A percentile compares a stretch with the other conserved stretches of the same genome.
These are phyloP conservation scores for Patella ulyssiponensis DNA, from an alignment of 2,888 invertebrate genomes.

Conservation along the genomic window DNA sequence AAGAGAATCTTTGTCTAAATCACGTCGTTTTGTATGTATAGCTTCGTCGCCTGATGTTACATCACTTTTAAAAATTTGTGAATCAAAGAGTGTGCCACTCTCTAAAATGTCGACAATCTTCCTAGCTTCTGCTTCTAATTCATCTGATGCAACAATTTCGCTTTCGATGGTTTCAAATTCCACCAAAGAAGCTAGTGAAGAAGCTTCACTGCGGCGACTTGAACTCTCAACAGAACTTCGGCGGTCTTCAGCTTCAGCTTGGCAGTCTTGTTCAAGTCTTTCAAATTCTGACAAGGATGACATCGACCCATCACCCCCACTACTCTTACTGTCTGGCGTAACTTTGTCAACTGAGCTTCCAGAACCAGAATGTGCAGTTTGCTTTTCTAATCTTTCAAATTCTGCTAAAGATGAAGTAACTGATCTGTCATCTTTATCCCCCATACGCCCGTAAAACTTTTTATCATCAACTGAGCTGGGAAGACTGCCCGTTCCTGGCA, in stretches of 20 bases:
- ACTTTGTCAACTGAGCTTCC: conserved; percentile 83
- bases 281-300: conserved; percentile 91
- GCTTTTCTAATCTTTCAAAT: conserved; percentile 91
- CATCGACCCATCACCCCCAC: conserved; percentile 60
- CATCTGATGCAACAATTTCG: conserved; percentile 61
- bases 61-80: conserved; percentile 39
- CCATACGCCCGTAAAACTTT: conserved; percentile 73
- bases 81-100: conserved; percentile 61
- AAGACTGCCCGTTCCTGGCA: conserved; percentile 78
- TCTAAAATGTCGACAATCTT: conserved; percentile 70
- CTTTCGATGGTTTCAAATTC: conserved; percentile 70
- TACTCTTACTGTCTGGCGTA: conserved; percentile 60
- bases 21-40: conserved; percentile 31
- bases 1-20: conserved; percentile 58
- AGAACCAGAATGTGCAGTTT: conserved; percentile 79
- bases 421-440: conserved; percentile 93
- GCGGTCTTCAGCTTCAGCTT: conserved; percentile 49
- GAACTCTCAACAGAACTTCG: conserved; percentile 70
- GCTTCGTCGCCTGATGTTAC: conserved; percentile 31
- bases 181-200: conserved; percentile 66
- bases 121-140: conserved; percentile 69
- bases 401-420: conserved; percentile 90
- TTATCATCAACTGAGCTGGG: conserved; percentile 61
- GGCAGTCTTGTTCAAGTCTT: conserved; percentile 84
- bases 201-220: conserved; percentile 60